Conservation (phyloP, 92 coral and sea anemone species). For the Palythoa grandiflora region DNA sequence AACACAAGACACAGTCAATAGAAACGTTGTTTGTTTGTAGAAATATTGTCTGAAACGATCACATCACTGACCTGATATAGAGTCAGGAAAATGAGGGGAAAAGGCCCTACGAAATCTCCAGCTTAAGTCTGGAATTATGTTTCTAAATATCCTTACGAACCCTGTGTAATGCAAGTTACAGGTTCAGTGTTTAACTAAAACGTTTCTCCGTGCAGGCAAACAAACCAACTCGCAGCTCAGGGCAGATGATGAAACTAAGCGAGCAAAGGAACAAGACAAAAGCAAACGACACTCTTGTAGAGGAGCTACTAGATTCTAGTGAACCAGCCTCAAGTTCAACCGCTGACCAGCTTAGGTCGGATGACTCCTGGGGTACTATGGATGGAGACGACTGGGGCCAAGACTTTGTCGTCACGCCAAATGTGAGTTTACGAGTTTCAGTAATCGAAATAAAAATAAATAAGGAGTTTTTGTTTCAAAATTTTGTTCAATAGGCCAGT, state of each 20-base stretch:
- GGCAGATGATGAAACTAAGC: slow-evolving; percentile 38
- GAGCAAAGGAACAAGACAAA: slow-evolving; percentile 39
- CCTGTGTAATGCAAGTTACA: too few species aligned
- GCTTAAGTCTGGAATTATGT: too few species aligned
- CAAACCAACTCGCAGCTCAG: slow-evolving; percentile 24
- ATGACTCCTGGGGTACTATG: slow-evolving; percentile 47
- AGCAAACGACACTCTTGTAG: slow-evolving; percentile 43
- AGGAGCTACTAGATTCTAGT: slow-evolving; percentile 51
- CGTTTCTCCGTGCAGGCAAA: slow-evolving; percentile 11
- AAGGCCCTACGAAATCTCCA: too few species aligned
- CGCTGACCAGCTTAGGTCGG: slow-evolving; percentile 28
- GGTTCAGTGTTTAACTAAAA: not conserved
- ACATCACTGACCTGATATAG: too few species aligned
- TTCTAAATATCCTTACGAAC: too few species aligned
- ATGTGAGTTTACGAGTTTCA: not conserved
- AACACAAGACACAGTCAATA: too few species aligned
- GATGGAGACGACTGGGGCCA: slow-evolving; percentile 65
- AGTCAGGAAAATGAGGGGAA: too few species aligned
- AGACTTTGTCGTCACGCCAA: slow-evolving; percentile 46
- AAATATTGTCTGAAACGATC: too few species aligned
- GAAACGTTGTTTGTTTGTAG: too few species aligned
- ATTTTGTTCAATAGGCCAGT: not conserved
- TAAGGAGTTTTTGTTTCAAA: too few species aligned
- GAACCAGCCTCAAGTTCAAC: slow-evolving; percentile 5
- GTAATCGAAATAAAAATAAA: not conserved